A percentile compares a stretch with the other conserved stretches of the same genome.
These are phyloP conservation scores for Apomyelois bistriatella DNA, from an alignment of 2,888 invertebrate genomes.

Conservation along the genomic window DNA sequence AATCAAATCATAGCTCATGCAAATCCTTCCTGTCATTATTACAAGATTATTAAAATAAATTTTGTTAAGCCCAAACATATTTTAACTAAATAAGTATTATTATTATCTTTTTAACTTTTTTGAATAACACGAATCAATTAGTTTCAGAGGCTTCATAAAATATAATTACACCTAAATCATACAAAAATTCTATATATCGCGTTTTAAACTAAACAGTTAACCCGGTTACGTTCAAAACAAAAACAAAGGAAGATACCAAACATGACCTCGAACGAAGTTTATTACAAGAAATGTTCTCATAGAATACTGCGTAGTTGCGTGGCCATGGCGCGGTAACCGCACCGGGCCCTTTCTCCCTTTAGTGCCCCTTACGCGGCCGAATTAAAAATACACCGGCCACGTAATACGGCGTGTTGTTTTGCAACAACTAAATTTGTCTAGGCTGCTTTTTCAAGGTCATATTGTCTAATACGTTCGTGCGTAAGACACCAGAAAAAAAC, in stretches of 20 bases:
- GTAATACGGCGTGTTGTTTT: slow-evolving; percentile 30
- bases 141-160: too few relatives aligned
- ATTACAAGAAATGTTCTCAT: not conserved
- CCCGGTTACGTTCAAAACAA: not conserved
- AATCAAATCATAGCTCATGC: too few relatives aligned
- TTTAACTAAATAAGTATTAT: too few relatives aligned
- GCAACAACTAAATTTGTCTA: slow-evolving; percentile 47
- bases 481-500: slow-evolving; percentile 60
- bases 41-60: too few relatives aligned
- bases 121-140: too few relatives aligned
- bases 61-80: too few relatives aligned
- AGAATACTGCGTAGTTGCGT: slow-evolving; percentile 2
- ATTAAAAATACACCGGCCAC: slow-evolving; percentile 26
- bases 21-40: too few relatives aligned
- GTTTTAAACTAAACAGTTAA: not conserved
- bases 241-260: slow-evolving; percentile 3
- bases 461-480: slow-evolving; percentile 51
- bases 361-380: slow-evolving; percentile 14
- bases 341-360: slow-evolving; percentile 14
- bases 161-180: too few relatives aligned
- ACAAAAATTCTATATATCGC: not conserved
- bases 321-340: not conserved
- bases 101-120: too few relatives aligned
- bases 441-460: slow-evolving; percentile 50
- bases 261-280: not conserved